These are phyloP conservation scores for Pteruthius melanotis DNA, from an alignment of 2,113 vertebrate species.

Conservation along the genomic window DNA sequence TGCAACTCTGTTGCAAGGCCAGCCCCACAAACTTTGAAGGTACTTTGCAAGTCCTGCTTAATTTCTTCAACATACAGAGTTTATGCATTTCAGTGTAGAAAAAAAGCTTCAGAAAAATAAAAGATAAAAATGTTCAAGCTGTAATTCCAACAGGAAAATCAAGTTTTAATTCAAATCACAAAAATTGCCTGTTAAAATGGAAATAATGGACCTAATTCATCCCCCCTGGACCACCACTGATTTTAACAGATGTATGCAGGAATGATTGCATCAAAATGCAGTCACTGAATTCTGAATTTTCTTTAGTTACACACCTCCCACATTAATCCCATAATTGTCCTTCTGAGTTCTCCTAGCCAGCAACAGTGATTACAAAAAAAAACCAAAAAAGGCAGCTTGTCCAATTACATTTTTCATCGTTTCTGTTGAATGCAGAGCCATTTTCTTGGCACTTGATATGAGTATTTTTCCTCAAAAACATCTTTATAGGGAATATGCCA, in stretches of 20 bases:
- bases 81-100: neutral
- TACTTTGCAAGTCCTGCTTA: neutral
- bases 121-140: neutral
- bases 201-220: neutral
- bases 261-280: neutral
- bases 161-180: constrained; percentile 27
- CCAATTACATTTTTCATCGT: neutral
- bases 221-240: neutral
- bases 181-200: neutral
- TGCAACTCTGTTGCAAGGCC: neutral
- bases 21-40: neutral
- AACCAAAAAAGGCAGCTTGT: neutral
- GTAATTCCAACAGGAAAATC: neutral
- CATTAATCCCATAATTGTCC: neutral
- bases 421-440: constrained; percentile 88
- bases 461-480: constrained; percentile 74
- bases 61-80: neutral
- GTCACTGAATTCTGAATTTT: neutral
- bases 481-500: constrained; percentile 97
- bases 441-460: constrained; percentile 82
- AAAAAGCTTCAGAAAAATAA: neutral
- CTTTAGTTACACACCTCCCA: neutral
- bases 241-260: neutral
- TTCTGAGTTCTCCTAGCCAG: neutral
- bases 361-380: neutral